These are phyloP conservation scores for Dione juno DNA, from an alignment of 2,888 invertebrate genomes.

Conservation along the genomic window DNA sequence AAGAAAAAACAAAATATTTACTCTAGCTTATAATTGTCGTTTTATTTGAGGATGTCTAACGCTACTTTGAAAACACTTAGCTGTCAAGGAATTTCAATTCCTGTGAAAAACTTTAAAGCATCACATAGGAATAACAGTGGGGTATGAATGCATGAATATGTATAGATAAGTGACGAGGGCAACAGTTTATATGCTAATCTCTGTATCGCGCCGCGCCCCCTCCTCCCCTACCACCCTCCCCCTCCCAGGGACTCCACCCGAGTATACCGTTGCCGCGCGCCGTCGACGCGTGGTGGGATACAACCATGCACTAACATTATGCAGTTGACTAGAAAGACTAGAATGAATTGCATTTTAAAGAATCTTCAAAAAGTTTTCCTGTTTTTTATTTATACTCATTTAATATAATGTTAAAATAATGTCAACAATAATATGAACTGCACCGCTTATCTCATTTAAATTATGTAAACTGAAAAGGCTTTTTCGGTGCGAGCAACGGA, in stretches of 20 bases:
- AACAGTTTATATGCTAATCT: constrained; percentile 32
- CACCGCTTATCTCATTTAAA: too few relatives aligned
- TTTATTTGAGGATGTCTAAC: neutral
- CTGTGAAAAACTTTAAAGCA: constrained; percentile 9
- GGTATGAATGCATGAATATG: constrained; percentile 27
- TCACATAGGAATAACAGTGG: constrained; percentile 19
- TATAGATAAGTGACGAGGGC: constrained; percentile 24
- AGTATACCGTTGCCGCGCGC: too few relatives aligned
- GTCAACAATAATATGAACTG: too few relatives aligned
- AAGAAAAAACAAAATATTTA: neutral
- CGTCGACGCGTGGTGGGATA: neutral
- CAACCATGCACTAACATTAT: constrained; percentile 12
- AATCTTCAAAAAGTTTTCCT: neutral
- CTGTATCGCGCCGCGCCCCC: constrained; percentile 15
- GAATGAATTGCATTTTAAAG: constrained; percentile 4
- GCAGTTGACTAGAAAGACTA: constrained; percentile 1
- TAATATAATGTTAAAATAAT: too few relatives aligned
- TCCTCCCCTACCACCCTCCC: neutral
- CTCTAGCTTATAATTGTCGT: neutral
- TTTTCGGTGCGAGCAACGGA: too few relatives aligned
- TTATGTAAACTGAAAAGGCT: too few relatives aligned
- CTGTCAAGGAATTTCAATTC: neutral
- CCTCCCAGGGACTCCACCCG: neutral
- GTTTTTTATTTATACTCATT: neutral
- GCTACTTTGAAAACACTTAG: constrained; percentile 10